A percentile compares a stretch with the other conserved stretches of the same genome.
Evolutionary conservation across 1,140 invertebrate species (phyloP).

Genomic region (Medauroidea extradentata): DNA sequence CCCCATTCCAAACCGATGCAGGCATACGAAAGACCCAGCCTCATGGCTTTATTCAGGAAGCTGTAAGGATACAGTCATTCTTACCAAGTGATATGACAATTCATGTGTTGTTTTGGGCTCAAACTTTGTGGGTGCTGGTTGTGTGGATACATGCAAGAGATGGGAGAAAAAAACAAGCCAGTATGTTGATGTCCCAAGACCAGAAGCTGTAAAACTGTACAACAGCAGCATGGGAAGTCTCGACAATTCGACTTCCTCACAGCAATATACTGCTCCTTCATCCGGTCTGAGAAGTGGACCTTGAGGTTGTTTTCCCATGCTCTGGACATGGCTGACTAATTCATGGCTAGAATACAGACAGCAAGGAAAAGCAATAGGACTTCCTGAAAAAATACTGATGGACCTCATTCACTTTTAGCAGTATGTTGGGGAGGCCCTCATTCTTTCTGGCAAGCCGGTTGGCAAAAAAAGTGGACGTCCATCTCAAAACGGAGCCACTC

Average conservation of each 20-base stretch:
- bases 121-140: constrained; percentile 15
- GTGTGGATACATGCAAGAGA: constrained; percentile 9
- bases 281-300: constrained; percentile 12
- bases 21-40: constrained; percentile 14
- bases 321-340: constrained; percentile 4
- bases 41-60: constrained; percentile 9
- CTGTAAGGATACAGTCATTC: constrained; percentile 13
- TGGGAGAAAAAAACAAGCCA: constrained; percentile 12
- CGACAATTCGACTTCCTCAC: constrained; percentile 18
- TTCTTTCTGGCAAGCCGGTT: too few species aligned
- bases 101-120: constrained; percentile 14
- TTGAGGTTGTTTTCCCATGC: background rate
- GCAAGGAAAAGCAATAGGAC: background rate
- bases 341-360: constrained; percentile 6
- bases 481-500: too few species aligned
- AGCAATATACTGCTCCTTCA: constrained; percentile 8
- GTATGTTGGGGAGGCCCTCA: too few species aligned
- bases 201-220: constrained; percentile 17
- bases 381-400: constrained; percentile 10
- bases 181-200: constrained; percentile 6
- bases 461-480: too few species aligned
- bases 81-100: constrained; percentile 19
- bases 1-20: constrained; percentile 15
- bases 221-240: constrained; percentile 17
- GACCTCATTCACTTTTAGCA: constrained; percentile 15